A percentile compares a stretch with the other conserved stretches of the same genome.
phyloP scores from a whole-genome alignment of 2,888 invertebrate species.

The Muschampia plurimacula region DNA sequence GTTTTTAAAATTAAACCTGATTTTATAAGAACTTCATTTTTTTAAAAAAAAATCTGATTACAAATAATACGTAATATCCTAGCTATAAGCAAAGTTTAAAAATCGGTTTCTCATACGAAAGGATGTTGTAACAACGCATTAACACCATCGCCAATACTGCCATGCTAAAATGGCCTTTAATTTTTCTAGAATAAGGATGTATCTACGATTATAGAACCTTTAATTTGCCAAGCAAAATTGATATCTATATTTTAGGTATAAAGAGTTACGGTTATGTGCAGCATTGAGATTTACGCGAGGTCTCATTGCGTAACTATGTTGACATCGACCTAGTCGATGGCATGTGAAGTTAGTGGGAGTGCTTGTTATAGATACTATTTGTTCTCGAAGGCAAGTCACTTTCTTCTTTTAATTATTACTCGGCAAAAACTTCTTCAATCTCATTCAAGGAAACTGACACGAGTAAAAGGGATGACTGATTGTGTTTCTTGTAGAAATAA shows the following conservation, averaged over 20 bases:
- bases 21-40: no score
- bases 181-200: neutral
- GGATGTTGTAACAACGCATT: constrained; percentile 59
- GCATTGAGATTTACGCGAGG: constrained; percentile 59
- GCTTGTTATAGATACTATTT: constrained; percentile 49
- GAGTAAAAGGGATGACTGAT: no score
- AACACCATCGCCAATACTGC: constrained; percentile 47
- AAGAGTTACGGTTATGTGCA: constrained; percentile 40
- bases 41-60: no score
- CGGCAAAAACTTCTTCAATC: no score
- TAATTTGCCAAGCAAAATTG: constrained; percentile 45
- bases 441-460: no score
- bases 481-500: no score
- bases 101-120: constrained; percentile 50
- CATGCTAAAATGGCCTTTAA: constrained; percentile 24
- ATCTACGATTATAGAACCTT: constrained; percentile 28
- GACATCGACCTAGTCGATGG: constrained; percentile 65
- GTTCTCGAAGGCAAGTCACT: constrained; percentile 34
- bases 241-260: constrained; percentile 39
- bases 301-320: constrained; percentile 80
- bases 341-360: constrained; percentile 54
- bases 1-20: no score
- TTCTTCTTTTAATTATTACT: neutral
- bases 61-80: constrained; percentile 12
- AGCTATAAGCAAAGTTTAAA: constrained; percentile 11